Evolutionary conservation across 1,140 invertebrate genomes (phyloP).

Genomic region (Antheraea mylitta): DNA sequence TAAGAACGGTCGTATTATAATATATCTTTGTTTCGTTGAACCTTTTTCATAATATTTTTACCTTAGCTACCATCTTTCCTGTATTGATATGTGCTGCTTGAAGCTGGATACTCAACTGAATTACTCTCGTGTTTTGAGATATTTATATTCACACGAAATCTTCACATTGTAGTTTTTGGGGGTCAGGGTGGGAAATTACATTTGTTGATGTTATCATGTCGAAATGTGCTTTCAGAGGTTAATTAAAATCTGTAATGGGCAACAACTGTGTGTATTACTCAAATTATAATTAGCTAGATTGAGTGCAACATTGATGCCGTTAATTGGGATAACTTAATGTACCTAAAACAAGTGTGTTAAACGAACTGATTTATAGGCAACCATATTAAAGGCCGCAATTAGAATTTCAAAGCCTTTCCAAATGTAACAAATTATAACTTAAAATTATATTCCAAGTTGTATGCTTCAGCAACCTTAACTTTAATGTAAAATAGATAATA

Average conservation of each 20-base stretch:
- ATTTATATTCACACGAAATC: slow-evolving; percentile 38
- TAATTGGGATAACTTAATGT: slow-evolving; percentile 8
- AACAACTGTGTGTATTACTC: slow-evolving; percentile 27
- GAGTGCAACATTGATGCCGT: slow-evolving; percentile 8
- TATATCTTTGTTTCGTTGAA: not conserved
- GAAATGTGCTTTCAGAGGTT: slow-evolving; percentile 32
- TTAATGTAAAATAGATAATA: not conserved
- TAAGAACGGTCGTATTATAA: not conserved
- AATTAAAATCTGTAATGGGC: slow-evolving; percentile 30
- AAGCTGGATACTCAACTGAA: slow-evolving; percentile 32
- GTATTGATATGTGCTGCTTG: slow-evolving; percentile 13
- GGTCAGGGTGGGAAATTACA: slow-evolving; percentile 36
- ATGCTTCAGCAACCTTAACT: not conserved
- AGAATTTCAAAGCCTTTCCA: not conserved
- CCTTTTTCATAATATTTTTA: slow-evolving; percentile 20
- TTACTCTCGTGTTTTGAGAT: slow-evolving; percentile 21
- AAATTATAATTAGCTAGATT: slow-evolving; percentile 11
- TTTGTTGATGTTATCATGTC: slow-evolving; percentile 13
- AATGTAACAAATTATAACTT: not conserved
- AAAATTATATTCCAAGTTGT: not conserved
- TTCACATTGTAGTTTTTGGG: slow-evolving; percentile 35
- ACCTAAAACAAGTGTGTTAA: not conserved
- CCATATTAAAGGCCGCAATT: not conserved
- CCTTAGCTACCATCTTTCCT: slow-evolving; percentile 54
- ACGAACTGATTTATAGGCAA: not conserved